phyloP scores from a whole-genome alignment of 2,888 invertebrate species.

The Liodrosophila aerea region DNA sequence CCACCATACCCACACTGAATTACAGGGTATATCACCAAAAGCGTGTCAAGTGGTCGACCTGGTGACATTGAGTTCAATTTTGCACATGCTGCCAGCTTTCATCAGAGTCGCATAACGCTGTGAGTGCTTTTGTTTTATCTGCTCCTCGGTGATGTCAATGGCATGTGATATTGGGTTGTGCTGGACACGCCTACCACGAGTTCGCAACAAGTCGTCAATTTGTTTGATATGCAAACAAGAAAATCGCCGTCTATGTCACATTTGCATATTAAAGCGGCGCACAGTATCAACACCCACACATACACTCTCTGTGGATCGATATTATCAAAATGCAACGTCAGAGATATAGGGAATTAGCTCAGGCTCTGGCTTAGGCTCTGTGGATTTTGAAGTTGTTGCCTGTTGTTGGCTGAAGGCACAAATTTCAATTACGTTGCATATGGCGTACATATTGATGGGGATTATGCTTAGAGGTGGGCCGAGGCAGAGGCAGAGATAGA shows the following conservation, averaged over 20 bases:
- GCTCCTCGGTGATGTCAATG: too few relatives aligned
- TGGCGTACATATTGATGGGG: constrained; percentile 32
- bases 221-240: constrained; percentile 52
- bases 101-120: constrained; percentile 2
- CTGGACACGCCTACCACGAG: constrained; percentile 15
- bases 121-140: constrained; percentile 2
- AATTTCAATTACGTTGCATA: constrained; percentile 58
- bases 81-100: constrained; percentile 25
- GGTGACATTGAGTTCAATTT: constrained; percentile 43
- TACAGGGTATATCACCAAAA: constrained; percentile 32
- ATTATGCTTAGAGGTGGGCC: not conserved
- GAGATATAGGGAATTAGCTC: constrained; percentile 25
- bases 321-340: constrained; percentile 21
- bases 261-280: constrained; percentile 47
- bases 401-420: constrained; percentile 34
- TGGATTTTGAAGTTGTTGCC: constrained; percentile 20
- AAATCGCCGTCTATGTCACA: constrained; percentile 41
- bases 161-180: constrained; percentile 8
- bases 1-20: too few relatives aligned
- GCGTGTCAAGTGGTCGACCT: constrained; percentile 41
- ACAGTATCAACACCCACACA: constrained; percentile 3
- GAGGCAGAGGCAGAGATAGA: not conserved
- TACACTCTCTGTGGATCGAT: constrained; percentile 3
- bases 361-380: constrained; percentile 21
- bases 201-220: constrained; percentile 35